A percentile compares a stretch with the other conserved stretches of the same genome.
Evolutionary conservation across 1,140 invertebrate genomes (phyloP).

Genomic region (Mesaphorura yosii): DNA sequence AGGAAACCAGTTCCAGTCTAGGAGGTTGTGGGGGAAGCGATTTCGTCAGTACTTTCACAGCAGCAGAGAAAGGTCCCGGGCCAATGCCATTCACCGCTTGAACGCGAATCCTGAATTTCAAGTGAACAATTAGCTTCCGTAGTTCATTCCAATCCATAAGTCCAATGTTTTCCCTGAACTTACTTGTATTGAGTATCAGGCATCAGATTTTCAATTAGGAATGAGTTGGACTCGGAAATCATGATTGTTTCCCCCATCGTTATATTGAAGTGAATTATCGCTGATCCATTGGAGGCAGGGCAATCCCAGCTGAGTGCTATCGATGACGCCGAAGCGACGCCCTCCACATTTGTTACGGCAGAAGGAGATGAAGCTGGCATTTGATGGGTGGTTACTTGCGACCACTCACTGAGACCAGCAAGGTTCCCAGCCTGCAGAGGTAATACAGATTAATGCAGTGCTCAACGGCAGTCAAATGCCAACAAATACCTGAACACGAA

Average conservation of each 20-base stretch:
- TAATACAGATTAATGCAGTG: background rate
- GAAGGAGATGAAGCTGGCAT: conserved; percentile 63
- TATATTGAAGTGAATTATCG: conserved; percentile 62
- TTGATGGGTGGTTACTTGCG: conserved; percentile 47
- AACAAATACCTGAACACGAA: conserved; percentile 53
- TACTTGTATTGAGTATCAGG: conserved; percentile 49
- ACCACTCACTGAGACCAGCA: conserved; percentile 60
- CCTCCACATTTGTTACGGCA: conserved; percentile 48
- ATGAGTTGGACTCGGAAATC: conserved; percentile 17
- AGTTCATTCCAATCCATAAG: background rate
- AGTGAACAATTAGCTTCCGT: conserved; percentile 16
- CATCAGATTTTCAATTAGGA: conserved; percentile 39
- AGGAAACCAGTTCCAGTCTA: conserved; percentile 53
- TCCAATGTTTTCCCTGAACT: conserved; percentile 20
- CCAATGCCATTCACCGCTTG: conserved; percentile 59
- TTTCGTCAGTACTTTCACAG: conserved; percentile 55
- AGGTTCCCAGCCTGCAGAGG: conserved; percentile 53
- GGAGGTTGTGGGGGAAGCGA: conserved; percentile 66
- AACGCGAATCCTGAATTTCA: conserved; percentile 49
- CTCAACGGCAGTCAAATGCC: background rate
- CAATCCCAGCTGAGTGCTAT: conserved; percentile 58
- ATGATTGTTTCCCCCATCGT: conserved; percentile 43
- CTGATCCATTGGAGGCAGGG: conserved; percentile 56
- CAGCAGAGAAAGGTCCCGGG: conserved; percentile 55
- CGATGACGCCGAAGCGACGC: conserved; percentile 50